These are phyloP conservation scores for Synanthedon myopaeformis DNA, from an alignment of 2,888 invertebrate species.

Conservation along the genomic window DNA sequence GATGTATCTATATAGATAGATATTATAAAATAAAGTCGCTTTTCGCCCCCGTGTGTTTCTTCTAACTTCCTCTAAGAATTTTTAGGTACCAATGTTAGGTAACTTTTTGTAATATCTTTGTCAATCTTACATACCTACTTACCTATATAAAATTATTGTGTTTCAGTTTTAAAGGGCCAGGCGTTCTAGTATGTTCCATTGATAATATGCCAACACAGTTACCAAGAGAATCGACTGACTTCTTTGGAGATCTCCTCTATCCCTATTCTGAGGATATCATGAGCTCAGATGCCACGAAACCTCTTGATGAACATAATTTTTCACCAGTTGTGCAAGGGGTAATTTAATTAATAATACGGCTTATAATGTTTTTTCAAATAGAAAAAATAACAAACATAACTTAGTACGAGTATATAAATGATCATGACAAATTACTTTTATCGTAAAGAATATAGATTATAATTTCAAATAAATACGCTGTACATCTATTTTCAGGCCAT, in stretches of 20 bases:
- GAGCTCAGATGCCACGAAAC: conserved; percentile 82
- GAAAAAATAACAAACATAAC: background rate
- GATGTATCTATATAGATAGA: no score
- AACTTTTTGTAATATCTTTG: background rate
- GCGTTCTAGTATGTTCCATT: conserved; percentile 98
- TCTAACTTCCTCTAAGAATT: no score
- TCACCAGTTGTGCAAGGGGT: conserved; percentile 77
- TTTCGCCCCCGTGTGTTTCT: no score
- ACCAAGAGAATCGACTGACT: conserved; percentile 96
- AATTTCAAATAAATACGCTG: background rate
- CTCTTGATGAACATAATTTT: conserved; percentile 83
- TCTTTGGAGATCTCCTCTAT: conserved; percentile 92
- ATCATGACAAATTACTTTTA: background rate
- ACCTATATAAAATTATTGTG: background rate
- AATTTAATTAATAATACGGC: conserved; percentile 21
- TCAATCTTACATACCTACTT: background rate
- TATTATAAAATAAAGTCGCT: no score
- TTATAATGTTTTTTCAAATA: no score
- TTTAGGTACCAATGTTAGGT: no score
- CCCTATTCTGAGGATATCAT: conserved; percentile 93
- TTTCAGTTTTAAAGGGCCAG: conserved; percentile 90
- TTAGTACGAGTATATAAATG: background rate
- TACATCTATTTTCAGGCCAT: conserved; percentile 78
- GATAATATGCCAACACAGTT: conserved; percentile 99
- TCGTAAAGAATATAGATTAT: no score